These are phyloP conservation scores for Drosophila ercepeae DNA, from an alignment of 1,140 invertebrate species.

Conservation along the genomic window DNA sequence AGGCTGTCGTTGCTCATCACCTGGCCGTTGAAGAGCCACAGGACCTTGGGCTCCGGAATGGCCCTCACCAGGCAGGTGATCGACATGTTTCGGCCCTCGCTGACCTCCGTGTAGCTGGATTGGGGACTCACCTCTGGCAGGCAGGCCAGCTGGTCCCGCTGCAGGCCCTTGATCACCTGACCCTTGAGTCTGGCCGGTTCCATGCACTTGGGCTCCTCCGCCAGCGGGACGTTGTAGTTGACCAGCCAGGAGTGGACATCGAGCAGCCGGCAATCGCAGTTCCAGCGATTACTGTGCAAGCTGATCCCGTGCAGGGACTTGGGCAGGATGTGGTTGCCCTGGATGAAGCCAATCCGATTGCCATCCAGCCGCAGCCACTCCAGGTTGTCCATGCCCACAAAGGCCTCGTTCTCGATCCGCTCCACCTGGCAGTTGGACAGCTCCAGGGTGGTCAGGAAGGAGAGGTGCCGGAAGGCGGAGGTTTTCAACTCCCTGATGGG, in stretches of 20 bases:
- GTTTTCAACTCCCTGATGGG: constrained; percentile 89
- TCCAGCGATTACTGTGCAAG: constrained; percentile 94
- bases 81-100: constrained; percentile 91
- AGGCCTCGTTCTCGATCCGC: constrained; percentile 90
- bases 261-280: constrained; percentile 92
- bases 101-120: constrained; percentile 89
- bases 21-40: constrained; percentile 92
- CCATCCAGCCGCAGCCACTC: constrained; percentile 93
- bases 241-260: constrained; percentile 91
- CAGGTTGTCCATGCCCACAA: constrained; percentile 91
- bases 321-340: constrained; percentile 88
- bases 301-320: constrained; percentile 90
- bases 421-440: constrained; percentile 91
- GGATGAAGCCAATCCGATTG: constrained; percentile 90
- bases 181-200: constrained; percentile 88
- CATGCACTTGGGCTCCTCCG: constrained; percentile 90
- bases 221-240: constrained; percentile 89
- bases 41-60: constrained; percentile 90
- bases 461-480: constrained; percentile 90
- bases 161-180: constrained; percentile 88
- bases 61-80: constrained; percentile 91
- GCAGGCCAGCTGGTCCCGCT: constrained; percentile 91
- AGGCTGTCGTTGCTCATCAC: constrained; percentile 89
- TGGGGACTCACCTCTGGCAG: constrained; percentile 89
- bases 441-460: constrained; percentile 91